Conservation (phyloP, 1,140 invertebrate genomes). For the Drosophila parvula region DNA sequence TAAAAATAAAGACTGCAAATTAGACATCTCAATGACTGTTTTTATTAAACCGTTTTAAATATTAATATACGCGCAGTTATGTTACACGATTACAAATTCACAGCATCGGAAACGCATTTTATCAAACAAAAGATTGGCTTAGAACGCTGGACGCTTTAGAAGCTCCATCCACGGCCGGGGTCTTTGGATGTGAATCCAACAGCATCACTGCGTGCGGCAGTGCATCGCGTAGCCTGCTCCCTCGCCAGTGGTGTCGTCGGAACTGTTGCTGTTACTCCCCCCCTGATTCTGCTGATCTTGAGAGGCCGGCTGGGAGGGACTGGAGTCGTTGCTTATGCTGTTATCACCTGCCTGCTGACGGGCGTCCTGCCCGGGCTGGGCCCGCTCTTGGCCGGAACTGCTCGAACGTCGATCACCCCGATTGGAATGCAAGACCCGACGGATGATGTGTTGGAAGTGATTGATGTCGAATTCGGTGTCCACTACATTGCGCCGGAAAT, state of each 20-base stretch:
- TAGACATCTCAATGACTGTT: conserved; percentile 28
- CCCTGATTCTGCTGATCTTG: background rate
- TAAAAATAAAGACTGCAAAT: background rate
- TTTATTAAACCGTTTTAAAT: conserved; percentile 57
- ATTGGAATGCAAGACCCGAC: conserved; percentile 46
- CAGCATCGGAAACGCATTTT: conserved; percentile 60
- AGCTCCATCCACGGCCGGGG: conserved; percentile 6
- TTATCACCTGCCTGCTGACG: background rate
- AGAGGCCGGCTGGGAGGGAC: background rate
- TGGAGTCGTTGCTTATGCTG: background rate
- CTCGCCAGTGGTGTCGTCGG: conserved; percentile 41
- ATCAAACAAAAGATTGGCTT: conserved; percentile 16
- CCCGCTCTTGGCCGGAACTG: background rate
- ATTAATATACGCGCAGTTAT: conserved; percentile 58
- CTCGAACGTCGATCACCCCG: background rate
- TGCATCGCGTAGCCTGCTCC: conserved; percentile 24
- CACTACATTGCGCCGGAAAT: conserved; percentile 57
- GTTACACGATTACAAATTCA: conserved; percentile 60
- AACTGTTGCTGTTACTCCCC: conserved; percentile 22
- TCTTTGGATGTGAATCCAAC: conserved; percentile 31
- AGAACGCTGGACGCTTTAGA: conserved; percentile 12
- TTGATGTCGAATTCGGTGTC: conserved; percentile 47
- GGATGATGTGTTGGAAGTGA: conserved; percentile 68
- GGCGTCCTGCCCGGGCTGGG: background rate
- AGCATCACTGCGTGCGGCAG: conserved; percentile 65